Evolutionary conservation across 1,140 invertebrate species (phyloP).

Genomic region (Pogonomyrmex barbatus): DNA sequence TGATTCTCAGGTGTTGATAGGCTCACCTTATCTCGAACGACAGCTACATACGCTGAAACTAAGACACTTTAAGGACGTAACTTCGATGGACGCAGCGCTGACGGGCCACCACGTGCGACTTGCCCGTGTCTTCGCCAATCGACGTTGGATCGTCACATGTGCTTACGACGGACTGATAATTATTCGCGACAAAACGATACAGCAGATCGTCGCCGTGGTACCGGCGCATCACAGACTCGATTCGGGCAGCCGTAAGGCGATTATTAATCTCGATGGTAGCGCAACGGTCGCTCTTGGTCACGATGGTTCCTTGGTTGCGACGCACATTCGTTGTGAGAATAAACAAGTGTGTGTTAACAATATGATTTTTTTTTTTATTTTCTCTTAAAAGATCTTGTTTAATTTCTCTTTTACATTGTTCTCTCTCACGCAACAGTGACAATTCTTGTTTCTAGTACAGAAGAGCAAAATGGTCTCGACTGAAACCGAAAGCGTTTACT

Average conservation of each 20-base stretch:
- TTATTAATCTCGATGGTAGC: constrained; percentile 70
- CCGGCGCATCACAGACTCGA: constrained; percentile 78
- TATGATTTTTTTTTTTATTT: not conserved
- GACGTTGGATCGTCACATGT: constrained; percentile 74
- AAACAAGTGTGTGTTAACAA: constrained; percentile 46
- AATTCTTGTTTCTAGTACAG: constrained; percentile 59
- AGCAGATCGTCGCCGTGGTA: constrained; percentile 28
- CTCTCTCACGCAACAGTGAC: not conserved
- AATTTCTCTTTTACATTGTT: not conserved
- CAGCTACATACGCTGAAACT: constrained; percentile 74
- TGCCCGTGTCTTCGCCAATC: constrained; percentile 72
- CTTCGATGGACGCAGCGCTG: constrained; percentile 4
- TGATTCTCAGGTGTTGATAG: constrained; percentile 61
- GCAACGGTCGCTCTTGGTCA: constrained; percentile 75
- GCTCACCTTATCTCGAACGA: constrained; percentile 76
- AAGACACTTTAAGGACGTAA: constrained; percentile 54
- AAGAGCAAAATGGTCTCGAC: not conserved
- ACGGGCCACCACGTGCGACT: constrained; percentile 76
- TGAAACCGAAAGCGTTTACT: not conserved
- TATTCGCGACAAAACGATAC: constrained; percentile 64
- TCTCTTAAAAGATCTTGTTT: not conserved
- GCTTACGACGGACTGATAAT: constrained; percentile 78
- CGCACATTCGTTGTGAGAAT: not conserved
- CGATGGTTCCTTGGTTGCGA: constrained; percentile 79
- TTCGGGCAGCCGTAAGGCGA: constrained; percentile 75